Conservation (phyloP, 2,888 invertebrate species). For the Ferrisia virgata region DNA sequence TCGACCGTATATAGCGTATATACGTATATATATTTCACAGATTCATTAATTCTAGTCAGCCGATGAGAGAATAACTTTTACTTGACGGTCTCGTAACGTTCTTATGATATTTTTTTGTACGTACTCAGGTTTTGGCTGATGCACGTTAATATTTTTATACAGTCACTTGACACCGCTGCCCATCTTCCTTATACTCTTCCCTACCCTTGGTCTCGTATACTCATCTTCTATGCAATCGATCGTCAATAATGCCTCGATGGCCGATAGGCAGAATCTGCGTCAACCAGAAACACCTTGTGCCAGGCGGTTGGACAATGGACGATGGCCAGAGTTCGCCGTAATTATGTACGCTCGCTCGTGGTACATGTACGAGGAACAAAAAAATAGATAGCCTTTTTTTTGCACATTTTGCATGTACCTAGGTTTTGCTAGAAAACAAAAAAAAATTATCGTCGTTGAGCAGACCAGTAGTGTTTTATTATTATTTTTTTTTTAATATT, state of each 20-base stretch:
- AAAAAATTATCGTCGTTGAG: too few species aligned
- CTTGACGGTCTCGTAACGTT: neutral
- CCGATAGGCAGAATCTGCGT: neutral
- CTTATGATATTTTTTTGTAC: neutral
- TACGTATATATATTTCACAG: neutral
- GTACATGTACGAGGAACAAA: too few species aligned
- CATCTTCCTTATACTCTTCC: neutral
- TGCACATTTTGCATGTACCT: too few species aligned
- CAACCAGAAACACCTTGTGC: neutral
- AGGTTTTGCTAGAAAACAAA: too few species aligned
- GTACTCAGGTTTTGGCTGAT: neutral
- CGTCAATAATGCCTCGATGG: too few species aligned
- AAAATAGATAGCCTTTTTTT: too few species aligned
- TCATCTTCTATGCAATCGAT: too few species aligned
- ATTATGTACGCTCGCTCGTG: too few species aligned
- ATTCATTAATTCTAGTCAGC: slow-evolving; percentile 15
- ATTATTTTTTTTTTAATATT: too few species aligned
- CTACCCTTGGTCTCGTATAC: neutral
- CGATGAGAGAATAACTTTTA: slow-evolving; percentile 7
- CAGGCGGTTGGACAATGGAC: neutral
- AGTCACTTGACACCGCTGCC: neutral
- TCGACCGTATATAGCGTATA: neutral
- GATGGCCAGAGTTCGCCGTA: too few species aligned
- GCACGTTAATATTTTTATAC: too few species aligned
- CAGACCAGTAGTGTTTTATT: too few species aligned